A percentile compares a stretch with the other conserved stretches of the same genome.
Evolutionary conservation across 2,797 vertebrate genomes (phyloP).

Genomic region (Semaprochilodus insignis): DNA sequence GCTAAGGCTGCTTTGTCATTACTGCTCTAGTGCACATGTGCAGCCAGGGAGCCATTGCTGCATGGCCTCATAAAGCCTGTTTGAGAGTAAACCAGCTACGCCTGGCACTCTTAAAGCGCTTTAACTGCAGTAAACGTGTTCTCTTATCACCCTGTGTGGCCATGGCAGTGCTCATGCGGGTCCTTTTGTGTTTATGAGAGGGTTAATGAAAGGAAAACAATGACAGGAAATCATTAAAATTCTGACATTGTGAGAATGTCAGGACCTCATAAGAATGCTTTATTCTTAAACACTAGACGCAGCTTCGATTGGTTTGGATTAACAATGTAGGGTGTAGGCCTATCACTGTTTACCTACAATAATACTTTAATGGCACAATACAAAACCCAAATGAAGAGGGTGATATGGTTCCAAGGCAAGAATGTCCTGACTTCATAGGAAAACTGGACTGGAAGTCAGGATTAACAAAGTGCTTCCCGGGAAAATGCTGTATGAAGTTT

Average conservation of each 20-base stretch:
- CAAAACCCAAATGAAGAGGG: too few species aligned
- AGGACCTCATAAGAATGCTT: background rate
- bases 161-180: background rate
- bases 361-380: too few species aligned
- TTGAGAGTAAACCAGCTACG: conserved; percentile 28
- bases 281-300: conserved; percentile 1
- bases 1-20: conserved; percentile 7
- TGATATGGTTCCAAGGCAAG: too few species aligned
- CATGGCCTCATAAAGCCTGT: conserved; percentile 20
- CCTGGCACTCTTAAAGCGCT: conserved; percentile 6
- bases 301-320: background rate
- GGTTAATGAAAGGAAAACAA: conserved; percentile 13
- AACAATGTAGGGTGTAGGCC: too few species aligned
- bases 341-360: too few species aligned
- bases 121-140: conserved; percentile 31
- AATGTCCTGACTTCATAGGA: too few species aligned
- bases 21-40: conserved; percentile 8
- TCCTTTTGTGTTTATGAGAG: conserved; percentile 8
- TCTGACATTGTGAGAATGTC: background rate
- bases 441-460: too few species aligned
- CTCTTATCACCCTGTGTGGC: conserved; percentile 55
- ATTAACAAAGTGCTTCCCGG: too few species aligned
- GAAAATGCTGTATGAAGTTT: too few species aligned
- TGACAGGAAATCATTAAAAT: conserved; percentile 3
- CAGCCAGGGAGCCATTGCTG: background rate